Conservation (phyloP, 2,888 invertebrate genomes). For the Calephelis perditalis region DNA sequence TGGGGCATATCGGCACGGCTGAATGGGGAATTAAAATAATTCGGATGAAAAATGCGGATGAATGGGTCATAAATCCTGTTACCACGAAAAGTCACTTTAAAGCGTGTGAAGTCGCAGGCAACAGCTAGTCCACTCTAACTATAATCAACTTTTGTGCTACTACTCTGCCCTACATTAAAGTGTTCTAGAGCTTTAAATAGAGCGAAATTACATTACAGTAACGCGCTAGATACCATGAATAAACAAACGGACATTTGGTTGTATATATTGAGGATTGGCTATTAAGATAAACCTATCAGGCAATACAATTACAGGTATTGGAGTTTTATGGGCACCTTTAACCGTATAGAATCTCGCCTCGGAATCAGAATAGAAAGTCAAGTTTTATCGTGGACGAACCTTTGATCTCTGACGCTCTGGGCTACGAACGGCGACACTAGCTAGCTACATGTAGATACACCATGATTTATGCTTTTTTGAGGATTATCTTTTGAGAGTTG, state of each 20-base stretch:
- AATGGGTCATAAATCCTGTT: no score
- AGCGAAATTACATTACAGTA: not conserved
- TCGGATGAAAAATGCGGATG: no score
- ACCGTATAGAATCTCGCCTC: constrained; percentile 25
- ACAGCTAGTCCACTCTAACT: no score
- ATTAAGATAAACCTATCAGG: constrained; percentile 10
- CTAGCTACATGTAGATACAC: constrained; percentile 3
- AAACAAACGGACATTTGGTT: constrained; percentile 13
- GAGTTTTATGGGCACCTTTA: constrained; percentile 25
- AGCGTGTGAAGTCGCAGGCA: no score
- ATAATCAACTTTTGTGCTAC: no score
- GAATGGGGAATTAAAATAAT: no score
- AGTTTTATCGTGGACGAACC: constrained; percentile 24
- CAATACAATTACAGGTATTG: constrained; percentile 13
- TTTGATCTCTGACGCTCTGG: constrained; percentile 26
- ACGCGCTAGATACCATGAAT: not conserved
- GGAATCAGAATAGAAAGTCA: constrained; percentile 27
- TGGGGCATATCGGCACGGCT: no score
- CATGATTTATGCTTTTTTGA: not conserved
- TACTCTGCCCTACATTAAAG: no score
- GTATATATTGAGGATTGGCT: constrained; percentile 12
- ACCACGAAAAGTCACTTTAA: no score
- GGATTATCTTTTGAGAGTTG: not conserved
- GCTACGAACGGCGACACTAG: constrained; percentile 26
- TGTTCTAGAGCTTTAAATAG: no score